Conservation (phyloP, 2,797 vertebrate species). For the Gallinago nigripennis region DNA sequence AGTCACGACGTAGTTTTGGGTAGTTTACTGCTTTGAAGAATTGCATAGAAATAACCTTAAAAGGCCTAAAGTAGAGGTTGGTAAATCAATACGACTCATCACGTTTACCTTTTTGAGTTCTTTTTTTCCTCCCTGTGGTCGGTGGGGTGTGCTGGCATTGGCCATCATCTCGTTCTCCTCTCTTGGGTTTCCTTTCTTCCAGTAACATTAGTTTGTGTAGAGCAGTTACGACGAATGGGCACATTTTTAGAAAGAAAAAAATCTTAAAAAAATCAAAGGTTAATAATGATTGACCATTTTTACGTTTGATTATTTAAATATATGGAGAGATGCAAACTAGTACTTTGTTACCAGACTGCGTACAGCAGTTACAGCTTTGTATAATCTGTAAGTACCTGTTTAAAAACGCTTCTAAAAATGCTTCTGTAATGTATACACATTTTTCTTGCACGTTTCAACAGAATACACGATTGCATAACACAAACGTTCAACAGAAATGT, state of each 20-base stretch:
- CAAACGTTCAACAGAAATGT: slow-evolving; percentile 54
- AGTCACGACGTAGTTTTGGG: slow-evolving; percentile 75
- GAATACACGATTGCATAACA: slow-evolving; percentile 87
- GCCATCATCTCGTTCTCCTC: slow-evolving; percentile 69
- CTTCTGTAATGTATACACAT: slow-evolving; percentile 97
- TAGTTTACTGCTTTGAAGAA: slow-evolving; percentile 82
- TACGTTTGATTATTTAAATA: slow-evolving; percentile 81
- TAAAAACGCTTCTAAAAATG: slow-evolving; percentile 93
- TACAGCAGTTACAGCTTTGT: slow-evolving; percentile 86
- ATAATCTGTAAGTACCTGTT: slow-evolving; percentile 97
- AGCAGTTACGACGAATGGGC: slow-evolving; percentile 75
- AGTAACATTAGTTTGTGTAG: slow-evolving; percentile 73
- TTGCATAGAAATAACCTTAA: slow-evolving; percentile 72
- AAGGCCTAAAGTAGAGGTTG: slow-evolving; percentile 71
- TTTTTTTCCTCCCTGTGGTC: slow-evolving; percentile 48
- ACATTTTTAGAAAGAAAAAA: slow-evolving; percentile 79
- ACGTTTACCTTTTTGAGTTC: slow-evolving; percentile 64
- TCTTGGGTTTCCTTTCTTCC: slow-evolving; percentile 60
- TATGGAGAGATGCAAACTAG: slow-evolving; percentile 77
- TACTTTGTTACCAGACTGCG: slow-evolving; percentile 84
- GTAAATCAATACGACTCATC: slow-evolving; percentile 67
- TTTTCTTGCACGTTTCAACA: slow-evolving; percentile 98
- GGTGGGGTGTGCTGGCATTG: slow-evolving; percentile 55
- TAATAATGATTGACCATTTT: slow-evolving; percentile 82
- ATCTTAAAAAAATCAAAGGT: slow-evolving; percentile 77